Base-by-base conservation (phyloP, 2,888 invertebrate species). In the Dryobotodes eremita region DNA sequence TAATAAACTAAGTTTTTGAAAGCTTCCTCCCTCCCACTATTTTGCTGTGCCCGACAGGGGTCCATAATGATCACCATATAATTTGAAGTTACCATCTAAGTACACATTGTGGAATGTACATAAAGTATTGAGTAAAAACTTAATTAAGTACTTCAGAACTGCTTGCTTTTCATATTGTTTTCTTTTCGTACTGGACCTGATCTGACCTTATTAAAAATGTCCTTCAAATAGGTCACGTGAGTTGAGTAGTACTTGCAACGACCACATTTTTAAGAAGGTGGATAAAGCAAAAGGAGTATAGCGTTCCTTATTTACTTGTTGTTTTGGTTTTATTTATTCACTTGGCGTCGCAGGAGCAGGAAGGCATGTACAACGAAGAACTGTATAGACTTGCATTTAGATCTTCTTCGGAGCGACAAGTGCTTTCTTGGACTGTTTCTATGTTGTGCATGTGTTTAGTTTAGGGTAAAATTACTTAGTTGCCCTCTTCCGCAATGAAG, bases 241-340 rank as follows among this genome's bases (percentile, higher is more conserved):
- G 15, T 13, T 15, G 31, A 23, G 11, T 8, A 46, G 50, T 53
- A 36, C 71, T 57, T 10, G 13, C 20, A 11, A 62, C 17, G n/a
- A n/a, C n/a, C n/a, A n/a, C n/a, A n/a, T n/a, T n/a, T n/a, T n/a
- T n/a, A n/a, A n/a, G n/a, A n/a, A n/a, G n/a, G 17, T n/a, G 55
- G 55, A 71, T 13, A 8, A n/a, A 46, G 26, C 50, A 42, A 31
- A 26, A 36, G n/a, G 0, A 50, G 11, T 36, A 10, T 61, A 17
- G 15, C 23, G 36, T 48, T 50, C 42, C 31, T 59, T 84, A 61
- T 65, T 72, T 64, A 71, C 31, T 69, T 31, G 53, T 71, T 70
- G 84, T 55, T 84, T 66, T 23, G 55, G 53, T 23, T 36, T 48
- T 61, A 48, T 84, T 79, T 73, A 36, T 46, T 17, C 17, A 26